Conservation (phyloP, 2,113 vertebrate genomes). For the Alexandromys fortis region DNA sequence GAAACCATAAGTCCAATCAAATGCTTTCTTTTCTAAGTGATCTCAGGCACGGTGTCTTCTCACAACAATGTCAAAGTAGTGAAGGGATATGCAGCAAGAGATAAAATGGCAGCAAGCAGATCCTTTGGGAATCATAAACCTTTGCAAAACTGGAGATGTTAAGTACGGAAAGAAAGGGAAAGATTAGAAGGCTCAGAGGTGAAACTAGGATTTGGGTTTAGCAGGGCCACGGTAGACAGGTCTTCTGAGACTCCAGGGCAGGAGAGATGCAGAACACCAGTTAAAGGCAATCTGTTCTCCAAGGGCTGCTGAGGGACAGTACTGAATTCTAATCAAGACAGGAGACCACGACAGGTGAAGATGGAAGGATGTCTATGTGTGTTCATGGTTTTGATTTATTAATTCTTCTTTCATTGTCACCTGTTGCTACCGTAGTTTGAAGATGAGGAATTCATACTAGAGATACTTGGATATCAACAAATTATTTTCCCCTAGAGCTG, state of each 20-base stretch:
- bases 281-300: neutral
- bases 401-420: neutral
- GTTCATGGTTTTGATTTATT: neutral
- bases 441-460: neutral
- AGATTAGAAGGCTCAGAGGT: neutral
- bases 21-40: neutral
- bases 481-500: neutral
- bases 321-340: neutral
- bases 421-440: neutral
- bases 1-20: neutral
- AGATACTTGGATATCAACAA: neutral
- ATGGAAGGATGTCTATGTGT: neutral
- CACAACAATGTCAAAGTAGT: neutral
- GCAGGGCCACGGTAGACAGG: neutral
- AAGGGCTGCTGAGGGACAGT: neutral
- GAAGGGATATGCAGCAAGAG: neutral
- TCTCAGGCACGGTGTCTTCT: neutral
- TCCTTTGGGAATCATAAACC: neutral
- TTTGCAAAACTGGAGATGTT: neutral
- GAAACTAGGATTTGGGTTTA: neutral
- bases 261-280: neutral
- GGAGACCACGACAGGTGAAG: neutral
- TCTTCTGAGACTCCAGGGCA: neutral
- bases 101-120: neutral
- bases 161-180: neutral